phyloP scores from a whole-genome alignment of 2,888 invertebrate genomes.

The Tortricodes alternella region DNA sequence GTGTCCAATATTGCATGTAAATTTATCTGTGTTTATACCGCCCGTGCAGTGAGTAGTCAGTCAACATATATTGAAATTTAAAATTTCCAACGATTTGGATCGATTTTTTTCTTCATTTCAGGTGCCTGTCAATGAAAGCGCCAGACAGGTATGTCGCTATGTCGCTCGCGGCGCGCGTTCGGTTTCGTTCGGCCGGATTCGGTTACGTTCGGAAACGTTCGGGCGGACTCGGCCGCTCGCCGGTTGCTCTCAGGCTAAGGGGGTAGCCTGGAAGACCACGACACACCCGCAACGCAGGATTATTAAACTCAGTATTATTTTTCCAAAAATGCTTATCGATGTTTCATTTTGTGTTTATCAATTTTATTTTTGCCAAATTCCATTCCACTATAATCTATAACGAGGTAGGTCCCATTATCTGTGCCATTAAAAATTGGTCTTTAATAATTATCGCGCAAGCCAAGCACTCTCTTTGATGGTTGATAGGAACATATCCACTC shows the following conservation, averaged over 20 bases:
- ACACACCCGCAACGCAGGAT: slow-evolving; percentile 80
- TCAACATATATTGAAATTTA: slow-evolving; percentile 68
- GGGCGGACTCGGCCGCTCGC: slow-evolving; percentile 68
- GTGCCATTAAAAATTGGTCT: slow-evolving; percentile 56
- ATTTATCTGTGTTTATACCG: slow-evolving; percentile 76
- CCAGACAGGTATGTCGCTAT: slow-evolving; percentile 86
- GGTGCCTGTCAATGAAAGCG: slow-evolving; percentile 89
- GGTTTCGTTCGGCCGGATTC: slow-evolving; percentile 76
- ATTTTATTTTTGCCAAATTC: slow-evolving; percentile 44
- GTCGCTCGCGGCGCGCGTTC: slow-evolving; percentile 71
- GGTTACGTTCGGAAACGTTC: slow-evolving; percentile 74
- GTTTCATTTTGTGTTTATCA: slow-evolving; percentile 67
- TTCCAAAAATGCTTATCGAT: slow-evolving; percentile 79
- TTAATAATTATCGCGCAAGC: not conserved
- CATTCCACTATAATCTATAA: slow-evolving; percentile 33
- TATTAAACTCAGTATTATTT: slow-evolving; percentile 69
- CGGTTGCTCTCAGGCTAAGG: slow-evolving; percentile 66
- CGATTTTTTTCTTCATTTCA: slow-evolving; percentile 87
- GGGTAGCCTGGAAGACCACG: slow-evolving; percentile 81
- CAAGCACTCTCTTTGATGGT: slow-evolving; percentile 52
- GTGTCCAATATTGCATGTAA: slow-evolving; percentile 67
- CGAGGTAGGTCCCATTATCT: slow-evolving; percentile 70
- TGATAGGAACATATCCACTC: slow-evolving; percentile 65
- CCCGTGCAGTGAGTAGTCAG: slow-evolving; percentile 43
- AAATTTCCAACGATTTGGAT: slow-evolving; percentile 85